These are phyloP conservation scores for Crotalus tigris DNA, from an alignment of 2,113 vertebrate species.

Conservation along the genomic window DNA sequence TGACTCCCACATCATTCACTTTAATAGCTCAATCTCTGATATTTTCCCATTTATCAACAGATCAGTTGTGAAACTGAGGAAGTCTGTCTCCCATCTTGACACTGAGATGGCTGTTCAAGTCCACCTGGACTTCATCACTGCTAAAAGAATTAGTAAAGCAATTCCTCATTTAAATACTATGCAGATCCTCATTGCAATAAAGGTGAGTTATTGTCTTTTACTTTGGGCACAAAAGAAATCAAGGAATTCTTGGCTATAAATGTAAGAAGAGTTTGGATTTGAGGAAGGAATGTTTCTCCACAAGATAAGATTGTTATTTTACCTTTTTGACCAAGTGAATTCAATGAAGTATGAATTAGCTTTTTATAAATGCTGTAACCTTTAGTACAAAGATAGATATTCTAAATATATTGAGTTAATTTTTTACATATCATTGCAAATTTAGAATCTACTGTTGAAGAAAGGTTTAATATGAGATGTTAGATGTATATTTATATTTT, in stretches of 20 bases:
- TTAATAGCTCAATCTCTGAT: constrained; percentile 60
- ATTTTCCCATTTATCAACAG: constrained; percentile 55
- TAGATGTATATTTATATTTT: neutral
- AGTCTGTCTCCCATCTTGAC: constrained; percentile 60
- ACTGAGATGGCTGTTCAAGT: constrained; percentile 37
- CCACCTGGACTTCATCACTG: constrained; percentile 64
- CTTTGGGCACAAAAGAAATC: neutral
- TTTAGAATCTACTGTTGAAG: neutral
- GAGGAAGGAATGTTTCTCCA: neutral
- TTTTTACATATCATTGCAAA: neutral
- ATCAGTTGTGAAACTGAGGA: constrained; percentile 58
- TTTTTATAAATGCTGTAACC: neutral
- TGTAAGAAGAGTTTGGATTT: constrained; percentile 6
- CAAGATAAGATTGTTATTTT: neutral
- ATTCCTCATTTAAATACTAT: constrained; percentile 43
- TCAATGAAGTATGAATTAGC: neutral
- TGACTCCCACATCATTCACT: constrained; percentile 62
- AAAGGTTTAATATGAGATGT: neutral
- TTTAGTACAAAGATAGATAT: neutral
- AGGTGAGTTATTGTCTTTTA: neutral
- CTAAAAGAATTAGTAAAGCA: constrained; percentile 55
- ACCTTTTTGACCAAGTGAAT: neutral
- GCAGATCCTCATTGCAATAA: constrained; percentile 33
- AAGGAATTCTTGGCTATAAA: neutral
- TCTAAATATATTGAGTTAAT: neutral